Evolutionary conservation across 2,888 invertebrate species (phyloP).

Genomic region (Yponomeuta evonymella): DNA sequence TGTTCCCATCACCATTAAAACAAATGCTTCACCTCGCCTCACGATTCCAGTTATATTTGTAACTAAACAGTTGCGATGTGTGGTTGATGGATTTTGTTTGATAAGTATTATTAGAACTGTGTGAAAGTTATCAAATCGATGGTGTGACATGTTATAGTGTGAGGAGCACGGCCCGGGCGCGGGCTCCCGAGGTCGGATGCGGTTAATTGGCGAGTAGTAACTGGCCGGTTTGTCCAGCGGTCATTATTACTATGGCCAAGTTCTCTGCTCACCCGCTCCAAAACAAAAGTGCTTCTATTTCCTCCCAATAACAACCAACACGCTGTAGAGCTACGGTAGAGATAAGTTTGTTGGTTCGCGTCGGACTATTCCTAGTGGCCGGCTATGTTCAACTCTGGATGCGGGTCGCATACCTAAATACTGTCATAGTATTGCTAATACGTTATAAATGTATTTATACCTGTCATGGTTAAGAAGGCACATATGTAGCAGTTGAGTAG

Average conservation of each 20-base stretch:
- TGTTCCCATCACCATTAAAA: conserved; percentile 16
- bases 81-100: background rate
- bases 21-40: conserved; percentile 11
- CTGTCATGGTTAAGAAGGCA: too few relatives aligned
- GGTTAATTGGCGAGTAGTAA: conserved; percentile 68
- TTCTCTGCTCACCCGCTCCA: conserved; percentile 32
- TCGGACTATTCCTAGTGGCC: conserved; percentile 11
- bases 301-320: background rate
- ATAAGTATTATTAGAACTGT: background rate
- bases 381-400: conserved; percentile 10
- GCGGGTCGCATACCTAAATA: conserved; percentile 14
- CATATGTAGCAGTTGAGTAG: too few relatives aligned
- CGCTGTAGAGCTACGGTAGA: background rate
- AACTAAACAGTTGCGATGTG: conserved; percentile 1
- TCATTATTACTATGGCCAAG: conserved; percentile 60
- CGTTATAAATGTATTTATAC: background rate
- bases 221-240: conserved; percentile 57
- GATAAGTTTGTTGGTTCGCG: background rate
- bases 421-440: conserved; percentile 6
- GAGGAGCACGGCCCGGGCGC: background rate
- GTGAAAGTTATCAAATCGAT: conserved; percentile 35
- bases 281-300: conserved; percentile 1
- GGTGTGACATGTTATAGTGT: background rate
- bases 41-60: conserved; percentile 8
- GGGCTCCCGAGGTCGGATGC: conserved; percentile 55